Evolutionary conservation across 1,140 invertebrate genomes (phyloP).

Genomic region (Leptinotarsa texana): DNA sequence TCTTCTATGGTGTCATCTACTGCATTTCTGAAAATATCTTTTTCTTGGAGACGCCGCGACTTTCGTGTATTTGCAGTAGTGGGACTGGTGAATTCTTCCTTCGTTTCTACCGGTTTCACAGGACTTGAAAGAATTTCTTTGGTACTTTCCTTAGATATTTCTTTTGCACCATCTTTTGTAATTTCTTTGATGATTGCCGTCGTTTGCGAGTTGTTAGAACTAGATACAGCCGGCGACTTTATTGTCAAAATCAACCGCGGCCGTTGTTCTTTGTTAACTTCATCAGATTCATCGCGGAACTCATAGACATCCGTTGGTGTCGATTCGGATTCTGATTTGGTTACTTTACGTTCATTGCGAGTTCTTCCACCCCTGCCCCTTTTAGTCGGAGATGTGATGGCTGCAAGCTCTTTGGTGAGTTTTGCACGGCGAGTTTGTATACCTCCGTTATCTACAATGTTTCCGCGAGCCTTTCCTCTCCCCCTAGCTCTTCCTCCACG

Average conservation of each 20-base stretch:
- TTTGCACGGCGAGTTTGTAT: conserved; percentile 63
- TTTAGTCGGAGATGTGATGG: conserved; percentile 47
- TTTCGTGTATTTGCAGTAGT: conserved; percentile 70
- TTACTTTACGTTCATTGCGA: conserved; percentile 62
- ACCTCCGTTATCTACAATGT: conserved; percentile 49
- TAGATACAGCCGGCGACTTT: conserved; percentile 66
- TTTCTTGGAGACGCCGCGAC: conserved; percentile 77
- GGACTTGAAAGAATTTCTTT: conserved; percentile 30
- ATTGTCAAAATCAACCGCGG: conserved; percentile 79
- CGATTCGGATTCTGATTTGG: conserved; percentile 57
- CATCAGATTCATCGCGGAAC: conserved; percentile 81
- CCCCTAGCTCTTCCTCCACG: conserved; percentile 60
- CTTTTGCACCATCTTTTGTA: conserved; percentile 44
- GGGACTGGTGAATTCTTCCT: conserved; percentile 66
- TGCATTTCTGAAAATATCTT: conserved; percentile 70
- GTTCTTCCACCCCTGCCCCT: conserved; percentile 59
- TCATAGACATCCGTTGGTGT: conserved; percentile 73
- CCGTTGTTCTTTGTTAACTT: conserved; percentile 62
- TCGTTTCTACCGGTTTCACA: conserved; percentile 57
- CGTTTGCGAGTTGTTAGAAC: conserved; percentile 50
- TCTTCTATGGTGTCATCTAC: conserved; percentile 87
- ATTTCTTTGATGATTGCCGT: conserved; percentile 61
- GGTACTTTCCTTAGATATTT: conserved; percentile 39
- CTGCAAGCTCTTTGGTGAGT: conserved; percentile 56
- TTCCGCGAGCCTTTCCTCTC: conserved; percentile 53